phyloP scores from a whole-genome alignment of 37 sponge, comb jelly and placozoan species.

The Haliclona indistincta region DNA sequence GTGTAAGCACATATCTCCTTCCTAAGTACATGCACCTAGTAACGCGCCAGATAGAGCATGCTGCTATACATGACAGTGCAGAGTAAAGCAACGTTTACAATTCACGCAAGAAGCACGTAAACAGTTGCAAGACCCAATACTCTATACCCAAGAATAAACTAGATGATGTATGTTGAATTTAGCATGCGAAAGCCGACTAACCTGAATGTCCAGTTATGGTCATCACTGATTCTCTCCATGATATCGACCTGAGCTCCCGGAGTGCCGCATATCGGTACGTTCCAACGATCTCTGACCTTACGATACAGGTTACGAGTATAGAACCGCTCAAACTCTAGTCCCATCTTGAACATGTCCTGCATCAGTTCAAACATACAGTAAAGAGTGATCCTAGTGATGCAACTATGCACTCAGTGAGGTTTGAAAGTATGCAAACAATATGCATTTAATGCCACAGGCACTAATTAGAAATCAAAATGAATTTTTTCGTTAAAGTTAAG shows the following conservation, averaged over 20 bases:
- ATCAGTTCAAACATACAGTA: not conserved
- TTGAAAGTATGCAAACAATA: too few relatives aligned
- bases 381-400: slow-evolving; percentile 2
- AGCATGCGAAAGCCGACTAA: too few relatives aligned
- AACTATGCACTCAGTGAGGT: not conserved
- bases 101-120: too few relatives aligned
- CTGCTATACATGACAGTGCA: too few relatives aligned
- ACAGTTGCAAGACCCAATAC: too few relatives aligned
- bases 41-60: too few relatives aligned
- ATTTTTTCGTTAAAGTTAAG: not conserved
- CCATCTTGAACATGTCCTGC: slow-evolving; percentile 82
- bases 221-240: slow-evolving; percentile 78
- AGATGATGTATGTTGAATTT: too few relatives aligned
- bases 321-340: slow-evolving; percentile 66
- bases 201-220: slow-evolving; percentile 86
- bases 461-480: not conserved
- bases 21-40: too few relatives aligned
- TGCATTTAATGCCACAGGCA: not conserved
- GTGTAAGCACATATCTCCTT: too few relatives aligned
- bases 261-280: slow-evolving; percentile 81
- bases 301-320: slow-evolving; percentile 86
- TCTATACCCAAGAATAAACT: too few relatives aligned
- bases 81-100: too few relatives aligned
- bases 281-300: slow-evolving; percentile 80
- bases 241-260: slow-evolving; percentile 89